Evolutionary conservation across 2,888 invertebrate genomes (phyloP).

Genomic region (Tenthredo distinguenda): DNA sequence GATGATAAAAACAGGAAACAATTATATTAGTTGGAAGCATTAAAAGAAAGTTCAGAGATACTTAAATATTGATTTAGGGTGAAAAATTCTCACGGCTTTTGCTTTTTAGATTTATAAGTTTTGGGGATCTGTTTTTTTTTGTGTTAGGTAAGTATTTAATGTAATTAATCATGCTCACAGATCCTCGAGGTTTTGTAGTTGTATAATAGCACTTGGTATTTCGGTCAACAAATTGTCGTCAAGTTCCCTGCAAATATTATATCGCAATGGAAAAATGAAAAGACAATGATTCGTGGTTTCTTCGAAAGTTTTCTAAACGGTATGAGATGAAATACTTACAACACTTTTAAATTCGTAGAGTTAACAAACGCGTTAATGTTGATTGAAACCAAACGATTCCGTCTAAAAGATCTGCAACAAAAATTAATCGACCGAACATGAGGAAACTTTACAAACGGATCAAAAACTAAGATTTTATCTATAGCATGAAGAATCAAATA

Average conservation of each 20-base stretch:
- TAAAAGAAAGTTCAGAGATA: not conserved
- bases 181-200: conserved; percentile 88
- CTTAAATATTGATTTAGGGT: not conserved
- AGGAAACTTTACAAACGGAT: conserved; percentile 57
- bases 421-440: conserved; percentile 53
- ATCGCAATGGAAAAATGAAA: not conserved
- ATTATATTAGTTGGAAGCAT: not conserved
- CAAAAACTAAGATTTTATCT: conserved; percentile 22
- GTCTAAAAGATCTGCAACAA: conserved; percentile 88
- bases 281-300: not conserved
- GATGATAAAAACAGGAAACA: conserved; percentile 46
- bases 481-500: conserved; percentile 69
- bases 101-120: not conserved
- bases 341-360: conserved; percentile 88
- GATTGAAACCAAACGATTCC: conserved; percentile 91
- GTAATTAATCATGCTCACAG: conserved; percentile 84
- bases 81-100: not conserved
- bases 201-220: conserved; percentile 88
- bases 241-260: conserved; percentile 83
- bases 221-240: conserved; percentile 88
- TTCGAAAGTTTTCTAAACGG: not conserved
- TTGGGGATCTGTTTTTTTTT: not conserved
- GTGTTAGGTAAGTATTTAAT: not conserved
- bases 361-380: conserved; percentile 89
- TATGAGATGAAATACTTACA: conserved; percentile 86